Percentiles rank a stretch among this genome's conserved stretches.
These are phyloP conservation scores for Philereme transversata DNA, from an alignment of 2,888 invertebrate genomes.

Conservation along the genomic window DNA sequence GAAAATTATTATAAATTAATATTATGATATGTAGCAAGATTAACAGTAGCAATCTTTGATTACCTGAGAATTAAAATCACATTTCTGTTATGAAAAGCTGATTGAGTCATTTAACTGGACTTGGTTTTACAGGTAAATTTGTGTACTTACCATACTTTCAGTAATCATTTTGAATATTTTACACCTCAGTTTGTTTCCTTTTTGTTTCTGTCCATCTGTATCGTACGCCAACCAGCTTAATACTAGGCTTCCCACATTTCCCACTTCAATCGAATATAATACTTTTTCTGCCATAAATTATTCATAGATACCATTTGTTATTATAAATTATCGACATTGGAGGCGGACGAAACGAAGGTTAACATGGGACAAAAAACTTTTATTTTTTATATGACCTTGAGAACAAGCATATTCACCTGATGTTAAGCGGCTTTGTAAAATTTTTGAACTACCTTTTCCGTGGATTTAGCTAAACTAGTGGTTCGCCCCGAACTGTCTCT, in stretches of 20 bases:
- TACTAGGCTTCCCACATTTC: background rate
- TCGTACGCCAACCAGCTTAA: conserved; percentile 1
- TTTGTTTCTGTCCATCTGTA: conserved; percentile 7
- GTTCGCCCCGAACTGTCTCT: too few species aligned
- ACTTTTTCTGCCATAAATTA: background rate
- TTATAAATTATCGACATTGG: conserved; percentile 1
- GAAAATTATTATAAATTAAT: too few species aligned
- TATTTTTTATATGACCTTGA: too few species aligned
- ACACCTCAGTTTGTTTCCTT: conserved; percentile 10
- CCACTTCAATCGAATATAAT: background rate
- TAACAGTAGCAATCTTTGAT: too few species aligned
- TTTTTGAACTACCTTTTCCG: too few species aligned
- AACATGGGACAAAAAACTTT: too few species aligned
- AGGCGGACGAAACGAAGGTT: background rate
- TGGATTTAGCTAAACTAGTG: too few species aligned
- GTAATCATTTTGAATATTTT: conserved; percentile 25
- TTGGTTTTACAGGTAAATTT: background rate
- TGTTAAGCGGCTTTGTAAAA: too few species aligned
- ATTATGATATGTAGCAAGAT: too few species aligned
- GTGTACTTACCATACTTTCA: conserved; percentile 23
- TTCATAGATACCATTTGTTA: background rate
- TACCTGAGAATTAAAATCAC: too few species aligned
- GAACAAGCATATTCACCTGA: too few species aligned
- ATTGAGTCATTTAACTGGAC: background rate
- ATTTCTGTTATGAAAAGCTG: too few species aligned